These are phyloP conservation scores for Apteryx mantelli DNA, from an alignment of 2,113 vertebrate species.

Conservation along the genomic window DNA sequence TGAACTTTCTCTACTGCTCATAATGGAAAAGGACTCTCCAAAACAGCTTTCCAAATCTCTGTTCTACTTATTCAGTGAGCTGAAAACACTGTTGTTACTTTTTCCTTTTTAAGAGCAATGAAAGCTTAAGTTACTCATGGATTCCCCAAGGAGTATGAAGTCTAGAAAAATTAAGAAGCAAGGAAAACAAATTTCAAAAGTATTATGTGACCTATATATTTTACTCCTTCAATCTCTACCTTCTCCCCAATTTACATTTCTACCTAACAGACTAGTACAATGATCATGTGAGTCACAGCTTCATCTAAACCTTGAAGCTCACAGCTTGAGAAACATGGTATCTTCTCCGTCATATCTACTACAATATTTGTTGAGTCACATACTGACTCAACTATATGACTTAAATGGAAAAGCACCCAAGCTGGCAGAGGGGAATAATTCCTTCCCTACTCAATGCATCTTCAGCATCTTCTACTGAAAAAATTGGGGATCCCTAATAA, in stretches of 20 bases:
- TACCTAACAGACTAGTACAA: neutral
- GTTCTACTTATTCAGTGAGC: neutral
- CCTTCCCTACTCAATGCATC: neutral
- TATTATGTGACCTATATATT: neutral
- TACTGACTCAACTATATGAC: neutral
- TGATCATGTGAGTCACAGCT: neutral
- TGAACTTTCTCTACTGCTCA: neutral
- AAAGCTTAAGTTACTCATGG: neutral
- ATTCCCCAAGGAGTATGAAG: neutral
- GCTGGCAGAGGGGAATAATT: neutral
- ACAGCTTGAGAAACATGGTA: neutral
- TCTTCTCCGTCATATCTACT: neutral
- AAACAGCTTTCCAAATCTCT: neutral
- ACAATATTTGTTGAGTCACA: neutral
- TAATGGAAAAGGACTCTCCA: neutral
- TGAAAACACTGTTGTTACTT: neutral
- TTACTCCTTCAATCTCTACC: neutral
- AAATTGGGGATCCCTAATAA: fast-evolving
- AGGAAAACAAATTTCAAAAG: neutral
- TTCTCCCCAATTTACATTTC: neutral
- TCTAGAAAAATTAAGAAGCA: neutral
- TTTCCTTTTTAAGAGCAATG: neutral
- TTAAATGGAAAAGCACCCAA: neutral
- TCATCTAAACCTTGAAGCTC: neutral
- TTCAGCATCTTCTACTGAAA: neutral